Evolutionary conservation across 2,888 invertebrate species (phyloP).

Genomic region (Deilephila elpenor): DNA sequence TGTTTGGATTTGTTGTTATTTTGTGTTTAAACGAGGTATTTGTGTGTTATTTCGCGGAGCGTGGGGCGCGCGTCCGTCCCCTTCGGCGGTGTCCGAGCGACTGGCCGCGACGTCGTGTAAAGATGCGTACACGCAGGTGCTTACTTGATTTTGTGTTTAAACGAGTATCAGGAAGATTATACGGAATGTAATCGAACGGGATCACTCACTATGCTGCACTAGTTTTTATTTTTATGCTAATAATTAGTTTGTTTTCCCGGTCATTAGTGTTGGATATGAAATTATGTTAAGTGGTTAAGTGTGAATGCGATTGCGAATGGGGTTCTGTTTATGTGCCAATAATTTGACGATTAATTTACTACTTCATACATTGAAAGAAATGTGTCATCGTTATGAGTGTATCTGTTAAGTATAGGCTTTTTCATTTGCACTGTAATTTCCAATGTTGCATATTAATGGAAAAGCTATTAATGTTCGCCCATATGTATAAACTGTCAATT

Average conservation of each 20-base stretch:
- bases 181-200: conserved; percentile 25
- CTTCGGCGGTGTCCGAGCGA: conserved; percentile 47
- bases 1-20: conserved; percentile 36
- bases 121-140: conserved; percentile 60
- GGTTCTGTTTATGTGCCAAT: neutral
- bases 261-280: neutral
- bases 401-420: too few relatives aligned
- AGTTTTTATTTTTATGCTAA: conserved; percentile 22
- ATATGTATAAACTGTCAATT: too few relatives aligned
- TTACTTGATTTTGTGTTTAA: conserved; percentile 19
- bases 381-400: too few relatives aligned
- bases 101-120: conserved; percentile 59
- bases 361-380: neutral
- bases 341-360: neutral
- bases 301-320: neutral
- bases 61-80: conserved; percentile 45
- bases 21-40: conserved; percentile 31
- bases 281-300: neutral
- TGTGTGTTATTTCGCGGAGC: conserved; percentile 31
- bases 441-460: too few relatives aligned
- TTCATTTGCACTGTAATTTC: too few relatives aligned
- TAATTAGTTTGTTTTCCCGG: conserved; percentile 7
- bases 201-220: conserved; percentile 20
- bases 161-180: conserved; percentile 26
- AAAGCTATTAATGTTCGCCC: too few relatives aligned